These are phyloP conservation scores for Percopsis omiscomaycus DNA, from an alignment of 2,797 vertebrate genomes.

Conservation along the genomic window DNA sequence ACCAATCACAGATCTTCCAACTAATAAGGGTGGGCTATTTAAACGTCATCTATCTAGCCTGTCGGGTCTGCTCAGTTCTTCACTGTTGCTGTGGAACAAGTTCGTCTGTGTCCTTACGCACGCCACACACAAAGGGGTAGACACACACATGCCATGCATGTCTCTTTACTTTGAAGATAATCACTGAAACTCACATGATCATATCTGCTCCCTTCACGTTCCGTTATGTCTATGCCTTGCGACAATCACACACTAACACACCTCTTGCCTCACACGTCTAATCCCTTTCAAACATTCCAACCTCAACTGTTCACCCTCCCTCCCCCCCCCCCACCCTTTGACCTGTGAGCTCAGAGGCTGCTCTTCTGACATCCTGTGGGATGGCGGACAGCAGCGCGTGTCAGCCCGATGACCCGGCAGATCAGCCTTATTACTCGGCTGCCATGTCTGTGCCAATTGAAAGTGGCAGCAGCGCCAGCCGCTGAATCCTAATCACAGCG, in stretches of 20 bases:
- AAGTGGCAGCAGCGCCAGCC: constrained; percentile 65
- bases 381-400: constrained; percentile 51
- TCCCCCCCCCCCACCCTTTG: constrained; percentile 7
- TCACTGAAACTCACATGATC: too few relatives aligned
- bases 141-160: too few relatives aligned
- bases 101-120: too few relatives aligned
- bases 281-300: neutral
- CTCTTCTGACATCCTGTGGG: constrained; percentile 49
- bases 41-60: too few relatives aligned
- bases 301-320: neutral
- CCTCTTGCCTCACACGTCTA: neutral
- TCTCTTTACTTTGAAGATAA: too few relatives aligned
- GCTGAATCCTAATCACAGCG: constrained; percentile 66
- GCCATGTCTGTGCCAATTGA: constrained; percentile 69
- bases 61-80: too few relatives aligned
- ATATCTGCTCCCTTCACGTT: neutral
- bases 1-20: neutral
- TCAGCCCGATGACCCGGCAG: constrained; percentile 54
- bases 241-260: neutral
- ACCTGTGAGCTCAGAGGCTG: constrained; percentile 28
- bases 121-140: too few relatives aligned
- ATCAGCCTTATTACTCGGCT: constrained; percentile 60
- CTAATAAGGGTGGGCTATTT: too few relatives aligned
- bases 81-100: too few relatives aligned
- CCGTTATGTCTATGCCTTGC: neutral